Evolutionary conservation across 2,797 vertebrate species (phyloP).

Genomic region (Sorex maritimensis): DNA sequence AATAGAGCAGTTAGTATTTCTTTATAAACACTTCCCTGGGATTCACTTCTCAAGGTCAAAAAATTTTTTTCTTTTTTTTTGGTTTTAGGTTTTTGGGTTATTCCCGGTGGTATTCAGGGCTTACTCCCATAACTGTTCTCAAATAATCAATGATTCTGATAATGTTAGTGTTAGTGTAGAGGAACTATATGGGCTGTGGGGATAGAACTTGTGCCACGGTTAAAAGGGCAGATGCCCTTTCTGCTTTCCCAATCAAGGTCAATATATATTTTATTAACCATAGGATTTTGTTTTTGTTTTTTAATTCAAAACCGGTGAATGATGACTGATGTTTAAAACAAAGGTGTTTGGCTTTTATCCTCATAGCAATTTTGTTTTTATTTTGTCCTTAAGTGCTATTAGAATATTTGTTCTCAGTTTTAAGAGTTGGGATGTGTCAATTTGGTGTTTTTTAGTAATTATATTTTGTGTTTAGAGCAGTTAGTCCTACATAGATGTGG

Average conservation of each 20-base stretch:
- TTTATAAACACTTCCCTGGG: neutral
- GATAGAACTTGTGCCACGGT: too few species aligned
- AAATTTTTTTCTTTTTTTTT: too few species aligned
- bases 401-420: neutral
- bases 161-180: too few species aligned
- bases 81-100: too few species aligned
- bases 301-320: too few species aligned
- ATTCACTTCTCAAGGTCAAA: neutral
- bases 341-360: conserved; percentile 22
- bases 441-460: conserved; percentile 15
- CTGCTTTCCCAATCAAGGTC: neutral
- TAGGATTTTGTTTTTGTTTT: too few species aligned
- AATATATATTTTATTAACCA: neutral
- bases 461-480: neutral
- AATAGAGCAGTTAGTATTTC: conserved; percentile 28
- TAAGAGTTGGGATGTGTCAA: conserved; percentile 9
- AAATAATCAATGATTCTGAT: too few species aligned
- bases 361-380: neutral
- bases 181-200: too few species aligned
- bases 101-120: too few species aligned
- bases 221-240: too few species aligned
- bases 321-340: neutral
- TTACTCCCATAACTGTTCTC: too few species aligned
- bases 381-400: conserved; percentile 18
- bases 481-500: conserved; percentile 62